Percentiles rank a stretch among this genome's conserved stretches.
These are phyloP conservation scores for Hydropotes inermis DNA, from an alignment of 2,113 vertebrate species.

Conservation along the genomic window DNA sequence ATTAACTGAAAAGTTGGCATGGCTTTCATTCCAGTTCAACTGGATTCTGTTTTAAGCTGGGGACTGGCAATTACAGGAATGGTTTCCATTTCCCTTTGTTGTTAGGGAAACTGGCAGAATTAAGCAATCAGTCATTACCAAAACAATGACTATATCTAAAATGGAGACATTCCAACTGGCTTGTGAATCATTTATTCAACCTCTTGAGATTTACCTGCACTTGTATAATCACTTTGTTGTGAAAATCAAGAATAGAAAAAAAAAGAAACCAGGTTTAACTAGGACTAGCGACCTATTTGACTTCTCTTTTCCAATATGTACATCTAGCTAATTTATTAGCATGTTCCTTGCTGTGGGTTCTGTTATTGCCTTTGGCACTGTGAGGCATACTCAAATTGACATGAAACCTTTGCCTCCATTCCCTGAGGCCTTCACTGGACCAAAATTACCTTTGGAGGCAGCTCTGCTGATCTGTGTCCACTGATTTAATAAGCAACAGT, in stretches of 20 bases:
- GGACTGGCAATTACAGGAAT: slow-evolving; percentile 51
- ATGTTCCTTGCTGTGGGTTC: background rate
- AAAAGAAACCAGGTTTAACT: background rate
- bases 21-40: slow-evolving; percentile 33
- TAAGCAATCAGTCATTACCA: slow-evolving; percentile 60
- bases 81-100: slow-evolving; percentile 63
- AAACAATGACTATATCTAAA: slow-evolving; percentile 64
- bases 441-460: background rate
- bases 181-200: slow-evolving; percentile 44
- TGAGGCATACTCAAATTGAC: slow-evolving; percentile 18
- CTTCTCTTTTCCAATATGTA: background rate
- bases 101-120: slow-evolving; percentile 59
- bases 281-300: background rate
- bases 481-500: slow-evolving; percentile 39
- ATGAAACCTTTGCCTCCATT: background rate
- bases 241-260: slow-evolving; percentile 29
- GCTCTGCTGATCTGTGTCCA: background rate
- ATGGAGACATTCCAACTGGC: slow-evolving; percentile 35
- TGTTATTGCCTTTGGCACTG: background rate
- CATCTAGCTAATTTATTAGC: slow-evolving; percentile 1
- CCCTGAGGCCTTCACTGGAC: background rate
- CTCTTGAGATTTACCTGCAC: slow-evolving; percentile 54
- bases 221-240: slow-evolving; percentile 21
- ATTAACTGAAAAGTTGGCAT: slow-evolving; percentile 37
- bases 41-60: slow-evolving; percentile 32